These are phyloP conservation scores for Hydropsyche betteni DNA, from an alignment of 2,888 invertebrate genomes.

Conservation along the genomic window DNA sequence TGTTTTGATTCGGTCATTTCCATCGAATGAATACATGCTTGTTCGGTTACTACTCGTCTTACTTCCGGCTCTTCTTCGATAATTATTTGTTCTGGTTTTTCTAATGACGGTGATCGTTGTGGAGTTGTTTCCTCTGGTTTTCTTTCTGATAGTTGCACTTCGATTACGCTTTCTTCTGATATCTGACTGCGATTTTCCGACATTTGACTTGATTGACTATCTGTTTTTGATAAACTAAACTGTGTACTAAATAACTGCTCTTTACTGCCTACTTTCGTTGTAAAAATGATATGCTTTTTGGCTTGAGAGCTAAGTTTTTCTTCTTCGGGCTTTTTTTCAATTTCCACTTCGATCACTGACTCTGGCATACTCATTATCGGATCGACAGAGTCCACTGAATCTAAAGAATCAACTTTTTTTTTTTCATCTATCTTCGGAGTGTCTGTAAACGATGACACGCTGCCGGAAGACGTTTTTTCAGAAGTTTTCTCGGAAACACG, in stretches of 20 bases:
- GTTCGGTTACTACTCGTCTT: slow-evolving; percentile 35
- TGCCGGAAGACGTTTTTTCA: slow-evolving; percentile 43
- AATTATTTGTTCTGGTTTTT: slow-evolving; percentile 50
- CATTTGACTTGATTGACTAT: slow-evolving; percentile 70
- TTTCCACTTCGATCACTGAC: slow-evolving; percentile 28
- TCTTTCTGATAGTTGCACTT: slow-evolving; percentile 48
- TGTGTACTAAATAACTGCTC: slow-evolving; percentile 76
- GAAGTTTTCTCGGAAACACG: slow-evolving; percentile 10
- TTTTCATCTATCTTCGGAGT: slow-evolving; percentile 47
- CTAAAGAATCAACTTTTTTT: slow-evolving; percentile 40
- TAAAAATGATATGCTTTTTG: slow-evolving; percentile 68
- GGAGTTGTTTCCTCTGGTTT: slow-evolving; percentile 38
- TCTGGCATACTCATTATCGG: slow-evolving; percentile 6
- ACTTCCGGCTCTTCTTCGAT: slow-evolving; percentile 22
- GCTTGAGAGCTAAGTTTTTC: slow-evolving; percentile 55
- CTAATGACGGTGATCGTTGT: slow-evolving; percentile 44
- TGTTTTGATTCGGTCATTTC: slow-evolving; percentile 43
- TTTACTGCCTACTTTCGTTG: slow-evolving; percentile 73
- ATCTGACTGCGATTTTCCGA: slow-evolving; percentile 57
- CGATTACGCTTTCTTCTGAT: slow-evolving; percentile 51
- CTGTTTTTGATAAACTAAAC: slow-evolving; percentile 72
- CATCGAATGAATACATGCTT: slow-evolving; percentile 45
- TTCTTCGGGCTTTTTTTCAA: slow-evolving; percentile 40
- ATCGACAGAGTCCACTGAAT: slow-evolving; percentile 5
- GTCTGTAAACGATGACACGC: slow-evolving; percentile 45